phyloP scores from a whole-genome alignment of 1,140 invertebrate genomes.

The Doryteuthis pealeii region DNA sequence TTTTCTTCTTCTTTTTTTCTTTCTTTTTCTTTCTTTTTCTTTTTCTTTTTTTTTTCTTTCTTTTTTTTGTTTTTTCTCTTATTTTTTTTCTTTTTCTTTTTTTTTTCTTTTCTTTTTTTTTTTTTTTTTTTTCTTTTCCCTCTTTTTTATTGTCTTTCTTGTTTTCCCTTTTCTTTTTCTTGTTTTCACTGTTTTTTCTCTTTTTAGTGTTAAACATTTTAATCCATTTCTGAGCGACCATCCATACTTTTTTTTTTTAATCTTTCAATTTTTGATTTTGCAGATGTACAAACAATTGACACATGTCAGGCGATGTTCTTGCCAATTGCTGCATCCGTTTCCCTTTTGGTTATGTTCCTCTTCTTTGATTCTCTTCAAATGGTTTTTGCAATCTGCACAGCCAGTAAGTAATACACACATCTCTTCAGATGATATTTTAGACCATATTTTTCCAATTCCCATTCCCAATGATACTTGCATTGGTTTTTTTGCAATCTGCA shows the following conservation, averaged over 20 bases:
- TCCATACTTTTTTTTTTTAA: too few species aligned
- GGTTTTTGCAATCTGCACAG: slow-evolving; percentile 95
- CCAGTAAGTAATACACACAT: slow-evolving; percentile 70
- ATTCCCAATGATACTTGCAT: background rate
- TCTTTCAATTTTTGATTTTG: slow-evolving; percentile 18
- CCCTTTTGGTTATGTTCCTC: slow-evolving; percentile 96
- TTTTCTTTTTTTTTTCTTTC: background rate
- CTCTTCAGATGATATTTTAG: background rate
- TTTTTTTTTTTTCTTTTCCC: background rate
- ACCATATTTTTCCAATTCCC: background rate
- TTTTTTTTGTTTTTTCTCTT: background rate
- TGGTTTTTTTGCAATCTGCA: too few species aligned
- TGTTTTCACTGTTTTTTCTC: too few species aligned
- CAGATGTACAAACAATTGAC: slow-evolving; percentile 89
- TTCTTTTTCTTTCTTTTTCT: background rate
- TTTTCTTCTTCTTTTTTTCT: background rate
- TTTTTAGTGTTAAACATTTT: too few species aligned
- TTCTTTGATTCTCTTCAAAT: slow-evolving; percentile 98
- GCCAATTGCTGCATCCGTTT: slow-evolving; percentile 92
- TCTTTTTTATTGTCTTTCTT: too few species aligned
- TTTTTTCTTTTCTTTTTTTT: background rate
- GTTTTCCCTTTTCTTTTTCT: too few species aligned
- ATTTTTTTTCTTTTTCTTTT: background rate
- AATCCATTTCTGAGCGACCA: too few species aligned
- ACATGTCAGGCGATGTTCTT: slow-evolving; percentile 96